A percentile compares a stretch with the other conserved stretches of the same genome.
These are phyloP conservation scores for Stomorhina lunata DNA, from an alignment of 2,888 invertebrate species.

Conservation along the genomic window DNA sequence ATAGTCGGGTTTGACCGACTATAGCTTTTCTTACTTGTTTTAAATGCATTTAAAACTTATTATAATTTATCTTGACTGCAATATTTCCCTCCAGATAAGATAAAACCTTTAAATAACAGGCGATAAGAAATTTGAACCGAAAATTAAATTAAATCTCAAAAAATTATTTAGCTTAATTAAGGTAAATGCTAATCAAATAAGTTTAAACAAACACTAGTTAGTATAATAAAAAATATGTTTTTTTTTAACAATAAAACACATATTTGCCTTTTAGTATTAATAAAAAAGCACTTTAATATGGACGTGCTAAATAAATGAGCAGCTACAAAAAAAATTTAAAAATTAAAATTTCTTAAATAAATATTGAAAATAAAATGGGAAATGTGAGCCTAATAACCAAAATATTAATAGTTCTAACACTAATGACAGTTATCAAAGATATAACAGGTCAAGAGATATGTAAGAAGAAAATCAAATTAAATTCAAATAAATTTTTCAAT, in stretches of 20 bases:
- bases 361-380: neutral
- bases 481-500: neutral
- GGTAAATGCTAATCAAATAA: neutral
- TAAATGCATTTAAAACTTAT: no score
- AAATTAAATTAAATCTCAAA: constrained; percentile 19
- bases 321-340: neutral
- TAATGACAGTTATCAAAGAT: neutral
- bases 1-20: no score
- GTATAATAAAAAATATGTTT: neutral
- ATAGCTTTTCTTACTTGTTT: no score
- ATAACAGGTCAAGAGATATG: constrained; percentile 14
- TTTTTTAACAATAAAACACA: no score
- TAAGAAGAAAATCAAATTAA: constrained; percentile 8
- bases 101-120: constrained; percentile 17
- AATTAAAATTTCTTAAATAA: neutral
- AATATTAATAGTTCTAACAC: neutral
- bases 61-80: no score
- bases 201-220: neutral
- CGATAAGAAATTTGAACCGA: constrained; percentile 36
- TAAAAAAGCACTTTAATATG: constrained; percentile 4
- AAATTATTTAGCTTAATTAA: neutral
- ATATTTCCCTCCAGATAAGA: constrained; percentile 27
- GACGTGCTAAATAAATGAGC: neutral
- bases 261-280: constrained; percentile 9
- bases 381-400: neutral